These are phyloP conservation scores for Brachionus rotundiformis DNA, from an alignment of 1,140 invertebrate genomes.

Conservation along the genomic window DNA sequence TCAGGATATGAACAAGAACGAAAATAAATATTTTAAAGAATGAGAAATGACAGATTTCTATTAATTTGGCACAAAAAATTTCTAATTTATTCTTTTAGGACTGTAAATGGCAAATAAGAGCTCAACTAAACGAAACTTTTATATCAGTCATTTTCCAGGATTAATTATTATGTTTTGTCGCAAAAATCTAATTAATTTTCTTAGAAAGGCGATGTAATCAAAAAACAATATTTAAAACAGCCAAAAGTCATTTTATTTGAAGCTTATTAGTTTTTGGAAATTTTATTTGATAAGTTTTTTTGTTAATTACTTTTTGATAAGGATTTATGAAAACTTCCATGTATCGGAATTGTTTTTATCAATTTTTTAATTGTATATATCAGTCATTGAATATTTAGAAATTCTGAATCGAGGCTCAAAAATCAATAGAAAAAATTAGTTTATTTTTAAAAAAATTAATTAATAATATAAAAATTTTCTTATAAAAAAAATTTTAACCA, in stretches of 20 bases:
- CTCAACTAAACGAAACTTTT: background rate
- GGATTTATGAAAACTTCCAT: background rate
- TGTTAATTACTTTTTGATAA: background rate
- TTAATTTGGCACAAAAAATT: background rate
- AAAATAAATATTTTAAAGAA: constrained; percentile 7
- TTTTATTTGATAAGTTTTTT: background rate
- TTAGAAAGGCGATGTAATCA: background rate
- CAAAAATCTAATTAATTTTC: background rate
- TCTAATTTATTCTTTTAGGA: background rate
- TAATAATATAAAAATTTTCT: background rate
- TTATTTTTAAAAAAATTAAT: background rate
- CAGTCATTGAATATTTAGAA: background rate
- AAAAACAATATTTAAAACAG: background rate
- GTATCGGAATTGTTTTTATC: background rate
- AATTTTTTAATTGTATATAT: background rate
- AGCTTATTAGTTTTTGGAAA: background rate
- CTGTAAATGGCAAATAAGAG: background rate
- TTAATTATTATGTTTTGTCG: background rate
- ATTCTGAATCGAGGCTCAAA: background rate
- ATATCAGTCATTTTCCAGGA: background rate
- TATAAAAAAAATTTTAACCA: background rate
- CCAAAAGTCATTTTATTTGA: no score
- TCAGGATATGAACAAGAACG: background rate
- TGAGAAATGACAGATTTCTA: background rate
- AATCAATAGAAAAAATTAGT: background rate